These are phyloP conservation scores for Panzeria rudis DNA, from an alignment of 2,888 invertebrate species.

Conservation along the genomic window DNA sequence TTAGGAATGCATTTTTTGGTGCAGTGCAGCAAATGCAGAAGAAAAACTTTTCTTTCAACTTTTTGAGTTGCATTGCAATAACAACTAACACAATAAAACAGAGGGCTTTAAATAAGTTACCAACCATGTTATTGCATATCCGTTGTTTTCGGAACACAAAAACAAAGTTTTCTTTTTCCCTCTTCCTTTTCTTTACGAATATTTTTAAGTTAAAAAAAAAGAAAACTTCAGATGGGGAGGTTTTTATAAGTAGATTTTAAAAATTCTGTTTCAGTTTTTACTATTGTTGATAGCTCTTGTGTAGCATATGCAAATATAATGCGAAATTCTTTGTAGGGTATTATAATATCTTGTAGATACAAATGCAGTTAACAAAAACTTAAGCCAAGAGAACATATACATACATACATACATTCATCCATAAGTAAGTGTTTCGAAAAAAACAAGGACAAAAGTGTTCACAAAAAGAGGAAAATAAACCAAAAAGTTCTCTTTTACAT, in stretches of 20 bases:
- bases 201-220: conserved; percentile 24
- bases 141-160: conserved; percentile 58
- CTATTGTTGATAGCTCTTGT: conserved; percentile 18
- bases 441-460: conserved; percentile 65
- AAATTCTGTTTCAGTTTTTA: conserved; percentile 47
- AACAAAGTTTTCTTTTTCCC: conserved; percentile 45
- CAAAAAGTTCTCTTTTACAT: conserved; percentile 40
- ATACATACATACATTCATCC: conserved; percentile 19
- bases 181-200: conserved; percentile 24
- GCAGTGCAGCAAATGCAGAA: conserved; percentile 72
- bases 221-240: conserved; percentile 63
- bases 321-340: conserved; percentile 60
- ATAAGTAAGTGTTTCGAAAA: conserved; percentile 21
- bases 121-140: conserved; percentile 67
- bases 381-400: conserved; percentile 16
- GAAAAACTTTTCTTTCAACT: conserved; percentile 52
- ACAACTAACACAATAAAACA: conserved; percentile 14
- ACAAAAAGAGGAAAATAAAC: conserved; percentile 37
- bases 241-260: conserved; percentile 69
- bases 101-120: conserved; percentile 38
- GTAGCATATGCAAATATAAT: conserved; percentile 52
- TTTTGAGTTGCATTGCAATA: conserved; percentile 69
- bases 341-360: conserved; percentile 65
- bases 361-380: conserved; percentile 53
- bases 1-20: conserved; percentile 73